Base-by-base conservation (phyloP, 2,113 vertebrate genomes). In the Speoplatyrhinus poulsoni region DNA sequence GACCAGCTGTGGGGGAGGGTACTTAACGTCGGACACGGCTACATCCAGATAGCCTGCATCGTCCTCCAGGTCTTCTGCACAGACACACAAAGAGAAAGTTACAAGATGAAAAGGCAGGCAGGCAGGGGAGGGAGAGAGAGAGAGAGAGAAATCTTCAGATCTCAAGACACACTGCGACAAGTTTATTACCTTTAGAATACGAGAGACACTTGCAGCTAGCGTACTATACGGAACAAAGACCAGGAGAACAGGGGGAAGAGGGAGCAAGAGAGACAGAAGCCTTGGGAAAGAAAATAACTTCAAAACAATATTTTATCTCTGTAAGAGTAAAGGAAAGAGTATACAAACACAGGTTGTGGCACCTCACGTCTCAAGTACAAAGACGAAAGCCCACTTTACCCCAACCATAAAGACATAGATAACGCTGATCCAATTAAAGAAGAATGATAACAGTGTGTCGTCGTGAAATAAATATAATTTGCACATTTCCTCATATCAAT, bases 11-110 rank as follows among this genome's bases (percentile, higher is more conserved):
- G 96, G 95, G 0, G 94, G 94, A 0, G 95, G 94, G 62, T 96
- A 95, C 77, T 94, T 95, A 67, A 91, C 75, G 19, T 98, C 96
- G 0, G 94, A 93, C 68, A 97, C 90, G 0, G 92, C 89, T 65
- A 98, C 94, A 75, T 98, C 96, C 88, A 98, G 86, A 87, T 97
- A 97, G 0, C 95, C 96, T 12, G 94, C 93, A 67, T 98, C 96
- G 73, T 99, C 96, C 82, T 98, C 96, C 0, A 89, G 92, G 63
- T 96, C 96, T 65, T 96, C 97, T 98, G 90, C 19, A 87, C 60
- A 67, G 9, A 57, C 58, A 65, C 19, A 79, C 12, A 72, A 46
- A 85, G 9, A 66, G 63, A 55, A 62, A 32, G 52, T 15, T 13
- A 53, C 1, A 53, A 13, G n/a, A 33, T 11, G 10, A 12, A 53